A percentile compares a stretch with the other conserved stretches of the same genome.
Conservation (phyloP, 1,140 invertebrate species). For the Triops cancriformis region DNA sequence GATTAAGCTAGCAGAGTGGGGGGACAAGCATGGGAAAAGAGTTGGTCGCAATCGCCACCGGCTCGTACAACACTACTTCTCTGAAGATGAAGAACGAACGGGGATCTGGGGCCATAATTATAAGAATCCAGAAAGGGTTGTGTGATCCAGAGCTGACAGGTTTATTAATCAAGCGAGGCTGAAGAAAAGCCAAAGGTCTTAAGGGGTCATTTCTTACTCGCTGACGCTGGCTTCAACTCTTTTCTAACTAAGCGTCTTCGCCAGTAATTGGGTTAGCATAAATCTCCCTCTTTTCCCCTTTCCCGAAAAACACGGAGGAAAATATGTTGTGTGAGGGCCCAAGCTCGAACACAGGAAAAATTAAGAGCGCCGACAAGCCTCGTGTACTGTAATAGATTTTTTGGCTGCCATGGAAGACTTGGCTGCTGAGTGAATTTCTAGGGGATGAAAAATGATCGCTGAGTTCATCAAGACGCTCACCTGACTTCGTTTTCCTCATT, state of each 20-base stretch:
- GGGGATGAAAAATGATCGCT: conserved; percentile 1
- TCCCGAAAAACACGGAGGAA: not conserved
- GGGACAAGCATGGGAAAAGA: not conserved
- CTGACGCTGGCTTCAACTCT: not conserved
- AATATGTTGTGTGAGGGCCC: not conserved
- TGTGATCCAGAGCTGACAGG: not conserved
- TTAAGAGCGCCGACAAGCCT: not conserved
- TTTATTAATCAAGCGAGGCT: not conserved
- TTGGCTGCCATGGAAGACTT: not conserved
- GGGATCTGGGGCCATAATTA: not conserved
- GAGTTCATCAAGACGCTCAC: conserved; percentile 3
- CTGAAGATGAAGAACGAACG: not conserved
- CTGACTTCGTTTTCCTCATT: conserved; percentile 13
- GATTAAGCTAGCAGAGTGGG: not conserved
- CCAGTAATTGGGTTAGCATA: not conserved
- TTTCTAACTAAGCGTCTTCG: not conserved
- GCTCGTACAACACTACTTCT: not conserved
- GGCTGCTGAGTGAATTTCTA: not conserved
- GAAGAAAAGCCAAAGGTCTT: not conserved
- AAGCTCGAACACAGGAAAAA: not conserved
- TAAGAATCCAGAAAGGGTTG: not conserved
- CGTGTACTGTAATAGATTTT: not conserved
- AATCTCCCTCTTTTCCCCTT: not conserved
- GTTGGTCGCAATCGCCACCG: not conserved
- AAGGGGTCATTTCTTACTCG: conserved; percentile 4